phyloP scores from a whole-genome alignment of 64 coral and sea anemone genomes.

The Actinia equina region DNA sequence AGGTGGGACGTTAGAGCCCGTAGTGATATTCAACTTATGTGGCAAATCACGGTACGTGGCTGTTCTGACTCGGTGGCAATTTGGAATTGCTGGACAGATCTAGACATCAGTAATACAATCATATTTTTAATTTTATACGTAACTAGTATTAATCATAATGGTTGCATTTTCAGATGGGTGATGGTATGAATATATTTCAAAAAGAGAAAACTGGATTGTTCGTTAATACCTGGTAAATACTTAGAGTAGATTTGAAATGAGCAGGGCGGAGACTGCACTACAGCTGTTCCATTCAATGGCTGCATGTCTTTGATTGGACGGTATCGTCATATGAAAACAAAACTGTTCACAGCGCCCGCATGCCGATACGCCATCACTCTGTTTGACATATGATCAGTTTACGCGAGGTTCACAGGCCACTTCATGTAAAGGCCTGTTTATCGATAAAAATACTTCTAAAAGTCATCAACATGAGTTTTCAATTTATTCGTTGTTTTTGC shows the following conservation, averaged over 20 bases:
- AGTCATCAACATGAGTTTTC: no score
- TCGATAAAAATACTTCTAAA: no score
- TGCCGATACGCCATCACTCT: no score
- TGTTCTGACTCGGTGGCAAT: no score
- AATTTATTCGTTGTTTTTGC: no score
- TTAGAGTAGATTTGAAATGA: neutral
- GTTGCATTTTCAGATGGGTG: slow-evolving; percentile 34
- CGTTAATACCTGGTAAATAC: slow-evolving; percentile 37
- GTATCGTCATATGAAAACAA: no score
- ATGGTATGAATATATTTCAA: slow-evolving; percentile 45
- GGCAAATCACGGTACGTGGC: slow-evolving; percentile 48
- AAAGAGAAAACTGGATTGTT: slow-evolving; percentile 29
- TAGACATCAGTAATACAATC: no score
- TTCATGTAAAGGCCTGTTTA: neutral
- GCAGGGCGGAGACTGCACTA: neutral
- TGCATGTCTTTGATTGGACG: no score
- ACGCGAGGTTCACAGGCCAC: neutral
- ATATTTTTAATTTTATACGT: no score
- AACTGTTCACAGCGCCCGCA: no score
- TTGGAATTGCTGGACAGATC: no score
- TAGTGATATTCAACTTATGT: slow-evolving; percentile 61
- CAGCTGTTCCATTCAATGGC: no score
- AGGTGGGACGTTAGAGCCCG: slow-evolving; percentile 52
- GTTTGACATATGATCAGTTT: neutral
- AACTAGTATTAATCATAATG: neutral